phyloP scores from a whole-genome alignment of 2,797 vertebrate genomes.

The Tinamus major region DNA sequence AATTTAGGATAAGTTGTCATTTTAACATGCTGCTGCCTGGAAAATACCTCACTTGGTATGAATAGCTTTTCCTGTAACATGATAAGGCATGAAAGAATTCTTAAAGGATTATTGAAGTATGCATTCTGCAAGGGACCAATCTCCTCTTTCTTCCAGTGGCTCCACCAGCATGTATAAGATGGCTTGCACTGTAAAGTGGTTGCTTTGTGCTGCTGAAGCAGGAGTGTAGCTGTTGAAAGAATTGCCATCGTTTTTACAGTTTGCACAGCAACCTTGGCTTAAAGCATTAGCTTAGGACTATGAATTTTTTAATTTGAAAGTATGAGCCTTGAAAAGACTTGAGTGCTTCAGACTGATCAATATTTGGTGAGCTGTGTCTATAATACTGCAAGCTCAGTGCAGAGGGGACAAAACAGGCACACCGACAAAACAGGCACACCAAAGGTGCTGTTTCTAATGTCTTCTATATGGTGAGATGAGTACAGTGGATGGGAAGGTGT shows the following conservation, averaged over 20 bases:
- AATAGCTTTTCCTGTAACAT: background rate
- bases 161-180: background rate
- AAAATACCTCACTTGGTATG: background rate
- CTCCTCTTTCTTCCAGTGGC: background rate
- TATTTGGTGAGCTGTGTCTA: background rate
- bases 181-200: background rate
- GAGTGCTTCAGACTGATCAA: background rate
- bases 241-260: background rate
- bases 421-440: background rate
- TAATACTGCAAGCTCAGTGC: background rate
- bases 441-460: background rate
- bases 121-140: accelerated
- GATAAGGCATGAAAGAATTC: background rate
- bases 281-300: background rate
- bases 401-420: background rate
- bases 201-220: background rate
- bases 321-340: background rate
- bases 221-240: background rate
- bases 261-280: background rate
- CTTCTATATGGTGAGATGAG: background rate
- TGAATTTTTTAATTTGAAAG: background rate
- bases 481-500: accelerated
- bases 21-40: background rate
- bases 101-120: background rate
- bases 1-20: background rate